Conservation (phyloP, 92 coral and sea anemone species). For the Palythoa grandiflora region DNA sequence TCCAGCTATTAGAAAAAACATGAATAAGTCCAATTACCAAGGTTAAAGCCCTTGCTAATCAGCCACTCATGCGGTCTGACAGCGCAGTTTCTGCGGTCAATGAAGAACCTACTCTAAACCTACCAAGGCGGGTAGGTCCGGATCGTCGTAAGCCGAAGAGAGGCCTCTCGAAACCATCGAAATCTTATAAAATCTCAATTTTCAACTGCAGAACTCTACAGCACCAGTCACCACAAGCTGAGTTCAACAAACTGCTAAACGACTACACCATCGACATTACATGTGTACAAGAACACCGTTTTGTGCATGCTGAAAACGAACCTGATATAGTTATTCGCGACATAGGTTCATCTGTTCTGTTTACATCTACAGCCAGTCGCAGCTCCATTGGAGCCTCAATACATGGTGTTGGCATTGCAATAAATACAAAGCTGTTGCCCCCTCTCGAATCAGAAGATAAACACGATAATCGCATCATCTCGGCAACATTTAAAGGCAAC, state of each 20-base stretch:
- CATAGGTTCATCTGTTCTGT: slow-evolving; percentile 21
- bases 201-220: slow-evolving; percentile 5
- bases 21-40: background rate
- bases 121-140: slow-evolving; percentile 1
- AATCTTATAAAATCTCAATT: background rate
- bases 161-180: slow-evolving; percentile 3
- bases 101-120: background rate
- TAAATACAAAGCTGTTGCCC: slow-evolving; percentile 21
- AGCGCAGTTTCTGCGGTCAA: background rate
- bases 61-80: background rate
- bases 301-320: slow-evolving; percentile 28
- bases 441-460: slow-evolving; percentile 18
- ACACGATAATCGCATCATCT: slow-evolving; percentile 23
- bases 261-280: slow-evolving; percentile 21
- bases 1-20: slow-evolving; percentile 3
- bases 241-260: slow-evolving; percentile 27
- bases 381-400: slow-evolving; percentile 23
- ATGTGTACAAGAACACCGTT: slow-evolving; percentile 38
- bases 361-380: slow-evolving; percentile 27
- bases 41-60: background rate
- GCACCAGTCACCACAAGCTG: slow-evolving; percentile 36
- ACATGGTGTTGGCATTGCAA: slow-evolving; percentile 18
- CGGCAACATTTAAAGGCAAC: slow-evolving; percentile 27
- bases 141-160: slow-evolving; percentile 7
- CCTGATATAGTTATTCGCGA: slow-evolving; percentile 38